A percentile compares a stretch with the other conserved stretches of the same genome.
These are phyloP conservation scores for Tokudaia tokunoshimensis DNA, from an alignment of 2,797 vertebrate species.

Conservation along the genomic window DNA sequence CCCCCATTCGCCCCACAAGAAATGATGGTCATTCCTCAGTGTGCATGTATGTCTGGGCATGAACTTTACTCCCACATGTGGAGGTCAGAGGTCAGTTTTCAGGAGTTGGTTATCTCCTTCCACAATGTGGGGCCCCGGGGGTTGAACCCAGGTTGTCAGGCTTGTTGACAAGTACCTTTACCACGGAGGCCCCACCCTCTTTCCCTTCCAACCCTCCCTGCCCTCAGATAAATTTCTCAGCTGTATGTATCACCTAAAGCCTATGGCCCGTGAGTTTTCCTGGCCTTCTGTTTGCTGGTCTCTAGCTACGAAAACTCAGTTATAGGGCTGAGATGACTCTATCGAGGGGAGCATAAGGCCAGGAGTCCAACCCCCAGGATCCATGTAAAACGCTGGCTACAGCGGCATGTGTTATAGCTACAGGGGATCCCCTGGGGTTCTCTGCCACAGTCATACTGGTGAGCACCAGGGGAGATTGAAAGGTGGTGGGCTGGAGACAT, in stretches of 20 bases:
- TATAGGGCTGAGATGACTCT: neutral
- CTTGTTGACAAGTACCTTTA: neutral
- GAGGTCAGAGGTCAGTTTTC: neutral
- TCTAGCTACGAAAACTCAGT: neutral
- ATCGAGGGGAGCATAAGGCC: neutral
- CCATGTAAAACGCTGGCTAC: neutral
- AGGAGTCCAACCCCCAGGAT: neutral
- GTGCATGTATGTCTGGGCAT: neutral
- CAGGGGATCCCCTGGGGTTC: neutral
- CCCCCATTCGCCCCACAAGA: neutral
- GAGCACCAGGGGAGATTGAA: neutral
- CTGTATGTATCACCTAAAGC: neutral
- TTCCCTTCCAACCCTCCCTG: neutral
- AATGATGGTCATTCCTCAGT: neutral
- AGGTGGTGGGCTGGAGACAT: neutral
- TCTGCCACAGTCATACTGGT: neutral
- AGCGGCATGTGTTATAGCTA: neutral
- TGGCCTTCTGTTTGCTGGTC: neutral
- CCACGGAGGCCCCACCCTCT: neutral
- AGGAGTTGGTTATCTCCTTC: neutral
- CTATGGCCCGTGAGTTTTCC: neutral
- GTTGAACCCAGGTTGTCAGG: neutral
- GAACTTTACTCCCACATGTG: too few relatives aligned
- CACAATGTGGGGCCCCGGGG: neutral
- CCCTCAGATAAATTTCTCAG: neutral